A percentile compares a stretch with the other conserved stretches of the same genome.
Evolutionary conservation across 2,113 vertebrate genomes (phyloP).

Genomic region (Microtus montanus): DNA sequence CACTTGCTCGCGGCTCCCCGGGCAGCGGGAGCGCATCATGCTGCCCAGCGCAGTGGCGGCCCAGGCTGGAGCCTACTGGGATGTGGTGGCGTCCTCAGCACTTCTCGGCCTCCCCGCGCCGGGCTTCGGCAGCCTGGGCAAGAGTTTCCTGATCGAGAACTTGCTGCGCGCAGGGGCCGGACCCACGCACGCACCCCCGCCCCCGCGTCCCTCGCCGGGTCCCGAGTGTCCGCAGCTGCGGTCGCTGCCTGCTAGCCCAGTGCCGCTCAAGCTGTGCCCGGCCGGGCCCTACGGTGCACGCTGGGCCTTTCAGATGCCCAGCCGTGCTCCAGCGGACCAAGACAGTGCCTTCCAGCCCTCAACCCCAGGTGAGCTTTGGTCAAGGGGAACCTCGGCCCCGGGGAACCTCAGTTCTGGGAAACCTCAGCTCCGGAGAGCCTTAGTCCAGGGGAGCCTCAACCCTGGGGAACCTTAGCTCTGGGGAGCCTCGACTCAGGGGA

Average conservation of each 20-base stretch:
- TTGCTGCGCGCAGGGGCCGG: conserved; percentile 88
- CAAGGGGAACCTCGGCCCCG: neutral
- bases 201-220: conserved; percentile 45
- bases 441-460: neutral
- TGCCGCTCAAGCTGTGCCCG: conserved; percentile 84
- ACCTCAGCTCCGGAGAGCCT: neutral
- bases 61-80: conserved; percentile 83
- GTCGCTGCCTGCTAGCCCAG: conserved; percentile 80
- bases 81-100: conserved; percentile 87
- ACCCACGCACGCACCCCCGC: conserved; percentile 74
- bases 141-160: conserved; percentile 97
- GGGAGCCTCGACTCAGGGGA: neutral
- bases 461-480: neutral
- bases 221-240: conserved; percentile 50
- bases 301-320: conserved; percentile 86
- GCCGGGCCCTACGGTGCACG: conserved; percentile 80
- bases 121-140: conserved; percentile 92
- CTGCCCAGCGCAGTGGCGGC: conserved; percentile 85
- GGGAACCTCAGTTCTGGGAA: neutral
- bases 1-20: neutral
- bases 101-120: conserved; percentile 82
- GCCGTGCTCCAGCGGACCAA: conserved; percentile 68
- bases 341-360: conserved; percentile 69
- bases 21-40: conserved; percentile 80
- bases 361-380: conserved; percentile 76